These are phyloP conservation scores for Megathymus violae DNA, from an alignment of 1,140 invertebrate genomes.

Conservation along the genomic window DNA sequence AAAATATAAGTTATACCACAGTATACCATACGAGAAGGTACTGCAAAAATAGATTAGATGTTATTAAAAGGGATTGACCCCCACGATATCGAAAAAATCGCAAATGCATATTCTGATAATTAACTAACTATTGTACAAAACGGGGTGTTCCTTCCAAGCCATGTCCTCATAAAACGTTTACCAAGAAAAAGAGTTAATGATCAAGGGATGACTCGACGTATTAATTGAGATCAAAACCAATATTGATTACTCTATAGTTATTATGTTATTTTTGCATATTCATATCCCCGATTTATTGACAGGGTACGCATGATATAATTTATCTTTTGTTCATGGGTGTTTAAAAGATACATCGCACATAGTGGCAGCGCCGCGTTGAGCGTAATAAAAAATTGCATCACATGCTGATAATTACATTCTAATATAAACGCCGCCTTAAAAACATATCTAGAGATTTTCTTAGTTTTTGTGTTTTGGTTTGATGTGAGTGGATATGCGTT, in stretches of 20 bases:
- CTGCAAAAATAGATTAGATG: too few relatives aligned
- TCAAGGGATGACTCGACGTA: conserved; percentile 53
- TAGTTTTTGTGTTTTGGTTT: too few relatives aligned
- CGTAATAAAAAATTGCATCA: conserved; percentile 16
- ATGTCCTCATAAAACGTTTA: conserved; percentile 3
- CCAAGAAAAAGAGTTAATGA: conserved; percentile 52
- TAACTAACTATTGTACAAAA: conserved; percentile 27
- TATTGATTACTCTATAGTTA: conserved; percentile 68
- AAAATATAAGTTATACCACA: too few relatives aligned
- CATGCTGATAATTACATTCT: too few relatives aligned
- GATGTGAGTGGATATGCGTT: too few relatives aligned
- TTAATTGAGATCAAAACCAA: conserved; percentile 52
- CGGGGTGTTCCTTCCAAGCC: conserved; percentile 18
- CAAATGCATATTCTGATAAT: conserved; percentile 8
- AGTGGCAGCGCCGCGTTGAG: not conserved
- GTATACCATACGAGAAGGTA: too few relatives aligned
- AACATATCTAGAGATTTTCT: too few relatives aligned
- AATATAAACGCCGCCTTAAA: too few relatives aligned
- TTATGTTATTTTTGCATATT: conserved; percentile 78
- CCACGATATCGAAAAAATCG: too few relatives aligned
- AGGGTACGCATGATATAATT: conserved; percentile 21
- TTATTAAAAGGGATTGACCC: too few relatives aligned
- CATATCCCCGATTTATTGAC: conserved; percentile 56
- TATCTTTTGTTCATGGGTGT: conserved; percentile 36
- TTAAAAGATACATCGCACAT: conserved; percentile 30